A percentile compares a stretch with the other conserved stretches of the same genome.
Conservation (phyloP, 2,113 vertebrate genomes). For the Chloroceryle aenea region DNA sequence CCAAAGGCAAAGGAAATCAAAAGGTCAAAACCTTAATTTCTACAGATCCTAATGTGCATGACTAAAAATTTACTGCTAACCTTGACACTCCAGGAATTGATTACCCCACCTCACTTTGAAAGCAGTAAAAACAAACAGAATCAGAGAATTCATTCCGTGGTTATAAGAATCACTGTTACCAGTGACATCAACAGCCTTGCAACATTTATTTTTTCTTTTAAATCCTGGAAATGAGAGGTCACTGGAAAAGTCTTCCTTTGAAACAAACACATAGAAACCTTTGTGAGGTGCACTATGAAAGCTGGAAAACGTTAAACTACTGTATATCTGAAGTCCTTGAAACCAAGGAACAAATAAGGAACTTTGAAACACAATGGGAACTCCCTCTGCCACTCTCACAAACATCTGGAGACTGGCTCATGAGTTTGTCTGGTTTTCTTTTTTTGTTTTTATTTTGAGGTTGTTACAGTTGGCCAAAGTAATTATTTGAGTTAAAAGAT, state of each 20-base stretch:
- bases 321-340: not conserved
- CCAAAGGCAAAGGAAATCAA: not conserved
- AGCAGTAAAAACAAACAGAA: not conserved
- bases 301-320: not conserved
- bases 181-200: not conserved
- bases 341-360: not conserved
- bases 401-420: slow-evolving; percentile 24
- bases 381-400: not conserved
- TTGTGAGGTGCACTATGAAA: not conserved
- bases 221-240: not conserved
- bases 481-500: not conserved
- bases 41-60: not conserved
- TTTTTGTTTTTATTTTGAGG: not conserved
- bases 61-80: not conserved
- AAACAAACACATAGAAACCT: not conserved
- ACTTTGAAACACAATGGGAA: not conserved
- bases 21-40: slow-evolving; percentile 27
- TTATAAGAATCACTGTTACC: not conserved
- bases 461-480: not conserved
- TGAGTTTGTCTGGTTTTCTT: not conserved
- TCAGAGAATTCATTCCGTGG: not conserved
- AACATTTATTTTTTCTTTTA: not conserved
- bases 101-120: not conserved
- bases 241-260: not conserved
- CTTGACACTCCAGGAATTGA: not conserved